phyloP scores from a whole-genome alignment of 1,140 invertebrate genomes.

The Drosophila parabipectinata region DNA sequence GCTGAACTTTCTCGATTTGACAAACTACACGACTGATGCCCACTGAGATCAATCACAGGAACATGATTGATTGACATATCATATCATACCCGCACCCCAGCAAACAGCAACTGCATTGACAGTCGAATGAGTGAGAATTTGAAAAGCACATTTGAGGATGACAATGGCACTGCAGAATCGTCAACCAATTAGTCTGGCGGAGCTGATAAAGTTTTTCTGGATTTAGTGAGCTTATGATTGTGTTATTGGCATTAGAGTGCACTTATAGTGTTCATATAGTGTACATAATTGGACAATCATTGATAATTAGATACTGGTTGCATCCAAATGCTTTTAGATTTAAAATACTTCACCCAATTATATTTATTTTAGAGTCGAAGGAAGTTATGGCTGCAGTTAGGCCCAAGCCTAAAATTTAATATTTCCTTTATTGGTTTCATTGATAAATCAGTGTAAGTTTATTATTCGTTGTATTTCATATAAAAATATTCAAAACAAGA shows the following conservation, averaged over 20 bases:
- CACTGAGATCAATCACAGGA: slow-evolving; percentile 61
- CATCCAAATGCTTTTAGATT: no score
- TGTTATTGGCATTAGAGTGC: slow-evolving; percentile 23
- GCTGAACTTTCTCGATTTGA: slow-evolving; percentile 45
- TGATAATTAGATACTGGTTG: not conserved
- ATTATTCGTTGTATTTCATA: no score
- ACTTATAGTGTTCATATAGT: slow-evolving; percentile 8
- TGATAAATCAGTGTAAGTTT: no score
- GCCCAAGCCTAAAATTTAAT: no score
- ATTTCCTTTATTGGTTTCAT: no score
- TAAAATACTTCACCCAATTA: no score
- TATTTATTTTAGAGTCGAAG: no score
- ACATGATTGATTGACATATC: slow-evolving; percentile 76
- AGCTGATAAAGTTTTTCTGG: slow-evolving; percentile 31
- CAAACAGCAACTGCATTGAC: slow-evolving; percentile 22
- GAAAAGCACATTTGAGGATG: slow-evolving; percentile 48
- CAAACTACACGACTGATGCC: slow-evolving; percentile 38
- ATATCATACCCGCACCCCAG: slow-evolving; percentile 17
- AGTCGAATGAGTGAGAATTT: slow-evolving; percentile 55
- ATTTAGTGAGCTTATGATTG: slow-evolving; percentile 24
- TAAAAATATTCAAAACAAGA: no score
- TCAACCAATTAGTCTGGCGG: slow-evolving; percentile 46
- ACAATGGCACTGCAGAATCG: slow-evolving; percentile 30
- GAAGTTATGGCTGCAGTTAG: no score
- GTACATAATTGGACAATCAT: slow-evolving; percentile 16